These are phyloP conservation scores for Incurvaria masculella DNA, from an alignment of 2,888 invertebrate genomes.

Conservation along the genomic window DNA sequence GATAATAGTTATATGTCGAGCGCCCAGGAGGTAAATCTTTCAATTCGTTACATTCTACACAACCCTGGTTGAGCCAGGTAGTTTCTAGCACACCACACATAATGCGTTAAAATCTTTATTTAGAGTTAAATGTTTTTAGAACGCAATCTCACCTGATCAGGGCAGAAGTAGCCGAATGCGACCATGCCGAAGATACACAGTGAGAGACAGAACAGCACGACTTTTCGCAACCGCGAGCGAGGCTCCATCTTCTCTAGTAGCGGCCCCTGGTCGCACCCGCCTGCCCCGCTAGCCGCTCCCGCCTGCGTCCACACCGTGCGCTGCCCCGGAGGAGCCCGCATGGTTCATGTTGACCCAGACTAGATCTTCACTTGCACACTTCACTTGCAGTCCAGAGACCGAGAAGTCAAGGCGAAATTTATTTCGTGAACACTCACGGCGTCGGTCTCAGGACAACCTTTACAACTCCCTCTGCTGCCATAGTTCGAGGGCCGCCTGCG, in stretches of 20 bases:
- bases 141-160: constrained; percentile 67
- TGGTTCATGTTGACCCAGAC: neutral
- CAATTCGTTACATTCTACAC: no score
- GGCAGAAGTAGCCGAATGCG: constrained; percentile 87
- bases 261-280: neutral
- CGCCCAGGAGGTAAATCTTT: no score
- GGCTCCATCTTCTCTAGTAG: constrained; percentile 79
- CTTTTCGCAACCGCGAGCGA: constrained; percentile 74
- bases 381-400: no score
- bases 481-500: no score
- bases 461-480: no score
- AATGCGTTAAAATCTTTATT: constrained; percentile 1
- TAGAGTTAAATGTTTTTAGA: constrained; percentile 5
- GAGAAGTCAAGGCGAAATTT: no score
- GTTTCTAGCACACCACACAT: constrained; percentile 4
- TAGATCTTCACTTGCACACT: no score
- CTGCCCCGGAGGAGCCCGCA: neutral
- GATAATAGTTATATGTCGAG: no score
- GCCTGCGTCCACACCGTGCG: neutral
- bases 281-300: neutral
- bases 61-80: no score
- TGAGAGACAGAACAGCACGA: constrained; percentile 77
- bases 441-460: no score
- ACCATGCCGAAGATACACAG: constrained; percentile 83
- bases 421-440: no score